phyloP scores from a whole-genome alignment of 2,113 vertebrate genomes.

The Bufo gargarizans region DNA sequence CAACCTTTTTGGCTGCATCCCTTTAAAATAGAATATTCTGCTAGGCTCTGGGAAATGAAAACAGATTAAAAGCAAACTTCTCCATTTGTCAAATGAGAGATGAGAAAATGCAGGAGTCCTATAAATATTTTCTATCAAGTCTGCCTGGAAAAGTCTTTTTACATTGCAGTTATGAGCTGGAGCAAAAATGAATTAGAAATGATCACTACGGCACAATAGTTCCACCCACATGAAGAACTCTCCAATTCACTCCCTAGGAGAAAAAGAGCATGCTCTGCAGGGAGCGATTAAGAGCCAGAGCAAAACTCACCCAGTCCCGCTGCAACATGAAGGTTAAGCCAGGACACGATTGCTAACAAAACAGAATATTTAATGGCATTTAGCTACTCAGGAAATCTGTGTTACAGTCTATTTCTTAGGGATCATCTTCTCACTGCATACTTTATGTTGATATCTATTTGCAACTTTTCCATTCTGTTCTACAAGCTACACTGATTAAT shows the following conservation, averaged over 20 bases:
- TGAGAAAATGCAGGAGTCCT: constrained; percentile 39
- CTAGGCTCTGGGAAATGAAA: constrained; percentile 38
- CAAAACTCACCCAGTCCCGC: neutral
- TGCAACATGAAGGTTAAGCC: constrained; percentile 14
- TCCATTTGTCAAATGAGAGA: constrained; percentile 49
- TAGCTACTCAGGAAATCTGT: neutral
- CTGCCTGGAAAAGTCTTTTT: constrained; percentile 44
- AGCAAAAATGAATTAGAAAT: constrained; percentile 38
- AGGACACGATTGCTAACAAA: constrained; percentile 14
- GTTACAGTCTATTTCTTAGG: neutral
- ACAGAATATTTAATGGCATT: neutral
- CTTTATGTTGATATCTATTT: neutral
- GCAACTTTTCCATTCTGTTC: neutral
- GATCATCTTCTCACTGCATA: neutral
- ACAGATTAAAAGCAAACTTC: constrained; percentile 54
- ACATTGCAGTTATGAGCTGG: constrained; percentile 50
- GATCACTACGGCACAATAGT: neutral
- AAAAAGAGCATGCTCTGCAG: neutral
- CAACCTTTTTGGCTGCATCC: constrained; percentile 44
- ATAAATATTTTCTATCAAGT: constrained; percentile 52
- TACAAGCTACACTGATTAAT: neutral
- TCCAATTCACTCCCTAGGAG: neutral
- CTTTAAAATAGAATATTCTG: constrained; percentile 30
- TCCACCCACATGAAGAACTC: neutral
- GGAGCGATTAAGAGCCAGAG: neutral